phyloP scores from a whole-genome alignment of 2,888 invertebrate species.

The Phengaris alcon region DNA sequence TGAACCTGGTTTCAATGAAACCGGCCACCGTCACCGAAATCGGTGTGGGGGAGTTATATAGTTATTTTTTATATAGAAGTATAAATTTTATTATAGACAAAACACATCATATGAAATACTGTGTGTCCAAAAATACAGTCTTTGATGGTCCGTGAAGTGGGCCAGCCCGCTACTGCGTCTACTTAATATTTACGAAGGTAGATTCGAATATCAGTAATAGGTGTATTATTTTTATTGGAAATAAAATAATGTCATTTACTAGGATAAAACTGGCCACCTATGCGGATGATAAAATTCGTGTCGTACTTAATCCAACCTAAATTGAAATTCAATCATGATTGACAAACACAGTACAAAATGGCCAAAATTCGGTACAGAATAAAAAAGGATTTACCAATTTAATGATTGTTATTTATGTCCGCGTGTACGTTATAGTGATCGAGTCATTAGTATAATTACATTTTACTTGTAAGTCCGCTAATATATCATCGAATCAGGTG shows the following conservation, averaged over 20 bases:
- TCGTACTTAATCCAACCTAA: not conserved
- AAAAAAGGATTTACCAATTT: conserved; percentile 12
- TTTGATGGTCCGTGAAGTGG: too few species aligned
- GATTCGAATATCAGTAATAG: too few species aligned
- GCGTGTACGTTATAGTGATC: conserved; percentile 15
- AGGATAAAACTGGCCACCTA: not conserved
- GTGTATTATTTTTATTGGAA: not conserved
- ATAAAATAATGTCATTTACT: not conserved
- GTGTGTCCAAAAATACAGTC: too few species aligned
- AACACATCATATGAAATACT: too few species aligned
- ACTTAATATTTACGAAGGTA: too few species aligned
- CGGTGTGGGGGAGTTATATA: too few species aligned
- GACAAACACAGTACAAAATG: not conserved
- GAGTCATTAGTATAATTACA: conserved; percentile 35
- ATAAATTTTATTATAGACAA: too few species aligned
- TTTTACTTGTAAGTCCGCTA: conserved; percentile 40
- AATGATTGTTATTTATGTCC: not conserved
- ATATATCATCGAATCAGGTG: conserved; percentile 41
- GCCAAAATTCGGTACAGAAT: not conserved
- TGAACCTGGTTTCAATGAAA: too few species aligned
- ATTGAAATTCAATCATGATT: conserved; percentile 10
- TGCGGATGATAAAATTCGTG: not conserved
- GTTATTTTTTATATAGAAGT: too few species aligned
- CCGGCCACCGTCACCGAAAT: too few species aligned
- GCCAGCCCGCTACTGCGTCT: too few species aligned